Percentiles rank a stretch among this genome's conserved stretches.
Conservation (phyloP, 2,113 vertebrate species). For the Prunella fulvescens region DNA sequence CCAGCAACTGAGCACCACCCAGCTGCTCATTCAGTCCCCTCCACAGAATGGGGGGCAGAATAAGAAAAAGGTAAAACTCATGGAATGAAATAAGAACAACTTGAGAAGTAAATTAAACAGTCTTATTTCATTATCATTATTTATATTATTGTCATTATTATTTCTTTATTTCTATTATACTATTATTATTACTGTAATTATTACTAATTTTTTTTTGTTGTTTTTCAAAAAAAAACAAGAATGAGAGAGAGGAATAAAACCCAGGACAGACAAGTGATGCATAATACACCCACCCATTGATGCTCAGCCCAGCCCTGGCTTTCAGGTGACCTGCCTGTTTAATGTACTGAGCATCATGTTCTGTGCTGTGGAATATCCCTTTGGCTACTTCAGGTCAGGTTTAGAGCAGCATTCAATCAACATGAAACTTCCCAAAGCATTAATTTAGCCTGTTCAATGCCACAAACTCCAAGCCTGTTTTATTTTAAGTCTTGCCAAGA, state of each 20-base stretch:
- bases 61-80: neutral
- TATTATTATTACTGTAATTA: no score
- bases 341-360: neutral
- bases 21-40: neutral
- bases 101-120: neutral
- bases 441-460: neutral
- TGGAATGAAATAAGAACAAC: no score
- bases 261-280: neutral
- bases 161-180: no score
- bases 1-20: neutral
- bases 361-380: neutral
- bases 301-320: neutral
- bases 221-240: no score
- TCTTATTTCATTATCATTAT: neutral
- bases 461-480: neutral
- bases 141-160: neutral
- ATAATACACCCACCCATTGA: accelerated
- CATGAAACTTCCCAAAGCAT: neutral
- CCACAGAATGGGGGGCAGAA: neutral
- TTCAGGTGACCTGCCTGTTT: neutral
- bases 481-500: neutral
- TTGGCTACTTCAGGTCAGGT: neutral
- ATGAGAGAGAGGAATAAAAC: neutral
- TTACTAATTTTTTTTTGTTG: no score
- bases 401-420: neutral